phyloP scores from a whole-genome alignment of 2,113 vertebrate species.

The Ascaphus truei region DNA sequence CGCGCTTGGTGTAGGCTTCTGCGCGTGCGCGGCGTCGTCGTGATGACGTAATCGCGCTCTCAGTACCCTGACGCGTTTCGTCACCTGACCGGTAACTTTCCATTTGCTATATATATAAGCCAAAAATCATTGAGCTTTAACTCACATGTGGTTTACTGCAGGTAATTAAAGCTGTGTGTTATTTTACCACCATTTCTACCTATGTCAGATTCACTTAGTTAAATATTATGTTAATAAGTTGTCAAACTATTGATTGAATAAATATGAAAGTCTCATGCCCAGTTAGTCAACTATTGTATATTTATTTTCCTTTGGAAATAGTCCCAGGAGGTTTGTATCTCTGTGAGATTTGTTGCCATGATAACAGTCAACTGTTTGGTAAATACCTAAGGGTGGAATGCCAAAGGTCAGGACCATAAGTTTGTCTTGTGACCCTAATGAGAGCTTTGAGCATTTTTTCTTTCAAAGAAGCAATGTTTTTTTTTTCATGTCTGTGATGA shows the following conservation, averaged over 20 bases:
- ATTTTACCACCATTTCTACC: too few species aligned
- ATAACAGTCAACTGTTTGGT: conserved; percentile 16
- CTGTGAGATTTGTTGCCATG: conserved; percentile 2
- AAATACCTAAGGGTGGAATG: conserved; percentile 5
- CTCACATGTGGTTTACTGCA: too few species aligned
- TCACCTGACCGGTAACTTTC: too few species aligned
- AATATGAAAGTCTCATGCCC: background rate
- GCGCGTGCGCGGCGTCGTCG: too few species aligned
- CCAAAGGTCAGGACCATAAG: conserved; percentile 7
- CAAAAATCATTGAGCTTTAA: too few species aligned
- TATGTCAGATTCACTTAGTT: background rate
- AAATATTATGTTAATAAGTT: conserved; percentile 18
- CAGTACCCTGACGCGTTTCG: too few species aligned
- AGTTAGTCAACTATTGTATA: background rate
- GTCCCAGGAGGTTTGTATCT: background rate
- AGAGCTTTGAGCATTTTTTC: background rate
- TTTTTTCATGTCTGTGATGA: background rate
- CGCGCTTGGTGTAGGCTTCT: too few species aligned
- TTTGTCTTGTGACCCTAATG: conserved; percentile 20
- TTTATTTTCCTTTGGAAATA: background rate
- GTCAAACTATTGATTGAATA: conserved; percentile 15
- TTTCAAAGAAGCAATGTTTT: background rate
- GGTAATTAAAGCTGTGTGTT: too few species aligned
- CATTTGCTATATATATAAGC: too few species aligned
- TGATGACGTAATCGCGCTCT: too few species aligned